These are phyloP conservation scores for Gopherus evgoodei DNA, from an alignment of 2,113 vertebrate species.

Conservation along the genomic window DNA sequence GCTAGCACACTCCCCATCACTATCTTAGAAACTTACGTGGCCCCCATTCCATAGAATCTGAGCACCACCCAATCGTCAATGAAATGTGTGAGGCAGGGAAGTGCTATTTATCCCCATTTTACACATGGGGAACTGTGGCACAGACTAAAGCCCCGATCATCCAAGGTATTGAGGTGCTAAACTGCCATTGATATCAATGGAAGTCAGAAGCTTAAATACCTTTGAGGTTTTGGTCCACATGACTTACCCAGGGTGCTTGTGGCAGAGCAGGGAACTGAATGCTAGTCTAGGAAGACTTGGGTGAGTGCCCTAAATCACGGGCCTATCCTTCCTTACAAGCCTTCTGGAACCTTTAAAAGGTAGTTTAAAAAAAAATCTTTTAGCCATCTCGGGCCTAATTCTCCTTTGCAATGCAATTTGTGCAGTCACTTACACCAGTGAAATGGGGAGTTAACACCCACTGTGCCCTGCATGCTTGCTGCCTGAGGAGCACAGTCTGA, in stretches of 20 bases:
- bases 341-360: too few relatives aligned
- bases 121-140: not conserved
- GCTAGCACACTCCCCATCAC: not conserved
- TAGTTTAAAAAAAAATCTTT: not conserved
- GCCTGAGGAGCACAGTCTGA: not conserved
- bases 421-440: not conserved
- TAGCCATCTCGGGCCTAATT: accelerated
- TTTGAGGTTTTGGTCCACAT: not conserved
- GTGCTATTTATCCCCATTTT: not conserved
- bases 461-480: not conserved
- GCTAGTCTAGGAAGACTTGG: not conserved
- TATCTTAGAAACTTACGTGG: not conserved
- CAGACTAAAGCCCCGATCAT: accelerated
- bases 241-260: not conserved
- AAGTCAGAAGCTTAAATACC: not conserved
- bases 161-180: not conserved
- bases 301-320: not conserved
- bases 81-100: not conserved
- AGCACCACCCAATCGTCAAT: not conserved
- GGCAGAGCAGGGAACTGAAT: not conserved
- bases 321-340: not conserved
- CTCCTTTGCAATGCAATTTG: too few relatives aligned
- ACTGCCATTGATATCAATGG: not conserved
- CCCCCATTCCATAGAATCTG: not conserved
- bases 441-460: not conserved